Evolutionary conservation across 2,113 vertebrate species (phyloP).

Genomic region (Parus major): DNA sequence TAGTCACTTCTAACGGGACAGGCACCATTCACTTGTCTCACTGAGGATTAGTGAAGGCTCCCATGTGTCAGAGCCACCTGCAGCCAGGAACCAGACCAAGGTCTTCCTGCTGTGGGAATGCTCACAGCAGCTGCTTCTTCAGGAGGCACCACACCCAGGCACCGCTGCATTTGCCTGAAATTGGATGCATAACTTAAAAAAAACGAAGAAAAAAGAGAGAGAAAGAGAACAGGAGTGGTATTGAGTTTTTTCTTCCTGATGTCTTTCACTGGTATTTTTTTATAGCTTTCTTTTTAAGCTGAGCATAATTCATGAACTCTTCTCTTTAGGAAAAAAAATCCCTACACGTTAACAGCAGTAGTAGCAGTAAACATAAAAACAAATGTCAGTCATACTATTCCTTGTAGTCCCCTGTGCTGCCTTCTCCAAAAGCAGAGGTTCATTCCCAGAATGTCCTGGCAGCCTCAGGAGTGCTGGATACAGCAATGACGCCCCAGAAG

Average conservation of each 20-base stretch:
- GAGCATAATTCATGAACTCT: background rate
- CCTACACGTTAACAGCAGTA: background rate
- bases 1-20: background rate
- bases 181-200: background rate
- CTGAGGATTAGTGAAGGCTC: background rate
- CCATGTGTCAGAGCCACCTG: background rate
- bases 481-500: rapidly evolving
- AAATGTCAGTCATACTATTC: background rate
- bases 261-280: background rate
- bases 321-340: background rate
- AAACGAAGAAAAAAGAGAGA: background rate
- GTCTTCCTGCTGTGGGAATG: background rate
- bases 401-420: background rate
- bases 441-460: background rate
- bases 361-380: background rate
- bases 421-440: background rate
- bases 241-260: background rate
- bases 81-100: background rate
- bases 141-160: background rate
- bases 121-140: background rate
- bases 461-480: background rate
- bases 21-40: background rate
- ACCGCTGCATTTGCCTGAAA: background rate
- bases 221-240: background rate
- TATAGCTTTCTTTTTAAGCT: background rate